A percentile compares a stretch with the other conserved stretches of the same genome.
These are phyloP conservation scores for Sprattus sprattus DNA, from an alignment of 2,113 vertebrate genomes.

Conservation along the genomic window DNA sequence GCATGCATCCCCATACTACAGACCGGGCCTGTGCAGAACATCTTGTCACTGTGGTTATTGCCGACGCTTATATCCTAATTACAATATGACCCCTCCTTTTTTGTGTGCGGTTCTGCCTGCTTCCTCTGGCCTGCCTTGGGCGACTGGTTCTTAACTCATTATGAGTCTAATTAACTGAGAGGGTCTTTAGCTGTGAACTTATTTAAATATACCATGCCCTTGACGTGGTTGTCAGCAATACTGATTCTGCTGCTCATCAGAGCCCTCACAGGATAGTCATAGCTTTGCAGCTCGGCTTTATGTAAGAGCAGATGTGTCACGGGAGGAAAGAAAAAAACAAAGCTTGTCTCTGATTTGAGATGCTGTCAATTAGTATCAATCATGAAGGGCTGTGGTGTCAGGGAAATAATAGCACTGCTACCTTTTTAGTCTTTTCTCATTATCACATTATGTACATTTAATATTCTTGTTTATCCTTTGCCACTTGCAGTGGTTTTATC, in stretches of 20 bases:
- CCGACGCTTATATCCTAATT: not conserved
- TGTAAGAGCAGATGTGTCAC: not conserved
- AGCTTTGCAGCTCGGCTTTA: not conserved
- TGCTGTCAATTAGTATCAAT: not conserved
- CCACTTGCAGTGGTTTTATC: constrained; percentile 4
- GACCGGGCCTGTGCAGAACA: not conserved
- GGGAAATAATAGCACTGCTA: not conserved
- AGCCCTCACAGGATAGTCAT: not conserved
- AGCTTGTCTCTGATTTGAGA: not conserved
- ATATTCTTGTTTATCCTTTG: constrained; percentile 1
- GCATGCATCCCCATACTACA: not conserved
- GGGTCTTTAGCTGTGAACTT: constrained; percentile 3
- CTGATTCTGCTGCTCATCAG: not conserved
- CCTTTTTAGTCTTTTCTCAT: not conserved
- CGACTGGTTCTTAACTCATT: constrained; percentile 2
- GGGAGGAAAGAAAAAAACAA: not conserved
- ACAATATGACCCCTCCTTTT: not conserved
- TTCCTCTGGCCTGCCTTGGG: not conserved
- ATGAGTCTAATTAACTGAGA: constrained; percentile 5
- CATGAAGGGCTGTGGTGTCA: not conserved
- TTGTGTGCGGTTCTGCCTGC: not conserved
- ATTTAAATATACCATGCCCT: constrained; percentile 16
- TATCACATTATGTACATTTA: not conserved
- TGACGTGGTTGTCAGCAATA: not conserved
- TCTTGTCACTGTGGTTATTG: not conserved